These are phyloP conservation scores for Synodontis membranacea DNA, from an alignment of 2,113 vertebrate species.

Conservation along the genomic window DNA sequence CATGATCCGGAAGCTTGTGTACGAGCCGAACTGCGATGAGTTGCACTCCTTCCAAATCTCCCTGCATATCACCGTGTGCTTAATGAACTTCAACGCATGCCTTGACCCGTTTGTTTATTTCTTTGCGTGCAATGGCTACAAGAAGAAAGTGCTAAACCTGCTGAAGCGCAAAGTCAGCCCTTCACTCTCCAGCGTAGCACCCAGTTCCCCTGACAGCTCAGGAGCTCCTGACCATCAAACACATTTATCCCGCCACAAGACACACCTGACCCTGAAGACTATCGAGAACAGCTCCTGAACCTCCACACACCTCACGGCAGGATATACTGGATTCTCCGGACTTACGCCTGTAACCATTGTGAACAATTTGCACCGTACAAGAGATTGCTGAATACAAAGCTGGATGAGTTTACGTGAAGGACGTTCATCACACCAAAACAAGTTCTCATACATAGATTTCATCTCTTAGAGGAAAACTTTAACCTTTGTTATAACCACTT, in stretches of 20 bases:
- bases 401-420: not conserved
- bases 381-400: not conserved
- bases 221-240: not conserved
- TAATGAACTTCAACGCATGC: conserved; percentile 95
- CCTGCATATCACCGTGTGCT: conserved; percentile 87
- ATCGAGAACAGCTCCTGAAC: not conserved
- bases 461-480: not conserved
- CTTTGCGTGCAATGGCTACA: conserved; percentile 96
- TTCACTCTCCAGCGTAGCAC: conserved; percentile 84
- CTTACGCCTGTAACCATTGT: not conserved
- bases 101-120: conserved; percentile 97
- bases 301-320: not conserved
- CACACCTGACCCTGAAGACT: not conserved
- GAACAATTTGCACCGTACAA: not conserved
- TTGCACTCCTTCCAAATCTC: conserved; percentile 86
- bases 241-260: not conserved
- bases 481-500: not conserved
- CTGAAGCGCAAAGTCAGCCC: conserved; percentile 80
- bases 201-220: conserved; percentile 82
- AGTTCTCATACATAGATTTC: not conserved
- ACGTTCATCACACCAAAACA: not conserved
- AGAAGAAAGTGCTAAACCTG: conserved; percentile 87
- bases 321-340: not conserved
- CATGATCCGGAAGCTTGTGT: conserved; percentile 87
- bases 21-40: conserved; percentile 68